Evolutionary conservation across 2,113 vertebrate genomes (phyloP).

Genomic region (Sisor rabdophorus): DNA sequence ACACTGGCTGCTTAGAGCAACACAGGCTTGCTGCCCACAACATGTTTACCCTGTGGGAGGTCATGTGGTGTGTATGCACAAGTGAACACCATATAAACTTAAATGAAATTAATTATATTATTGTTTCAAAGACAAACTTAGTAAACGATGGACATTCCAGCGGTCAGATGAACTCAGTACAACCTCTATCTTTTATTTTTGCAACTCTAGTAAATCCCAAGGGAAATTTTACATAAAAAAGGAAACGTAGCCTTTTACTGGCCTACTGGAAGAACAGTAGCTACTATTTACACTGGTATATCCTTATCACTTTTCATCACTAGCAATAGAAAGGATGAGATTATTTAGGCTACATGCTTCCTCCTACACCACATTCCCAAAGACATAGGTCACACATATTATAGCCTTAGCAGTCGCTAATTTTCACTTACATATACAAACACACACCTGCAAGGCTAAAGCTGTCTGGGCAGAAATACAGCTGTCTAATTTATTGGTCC

Average conservation of each 20-base stretch:
- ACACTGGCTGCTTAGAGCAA: slow-evolving; percentile 50
- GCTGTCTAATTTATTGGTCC: slow-evolving; percentile 71
- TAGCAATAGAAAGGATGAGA: slow-evolving; percentile 60
- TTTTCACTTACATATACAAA: slow-evolving; percentile 69
- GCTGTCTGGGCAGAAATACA: slow-evolving; percentile 69
- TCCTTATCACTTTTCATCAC: slow-evolving; percentile 57
- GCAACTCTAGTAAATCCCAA: slow-evolving; percentile 33
- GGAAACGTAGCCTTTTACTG: slow-evolving; percentile 42
- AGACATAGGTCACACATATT: slow-evolving; percentile 70
- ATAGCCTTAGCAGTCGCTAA: slow-evolving; percentile 61
- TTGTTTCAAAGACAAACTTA: slow-evolving; percentile 53
- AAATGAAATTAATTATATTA: slow-evolving; percentile 53
- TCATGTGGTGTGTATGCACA: slow-evolving; percentile 53
- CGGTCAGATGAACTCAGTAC: slow-evolving; percentile 59
- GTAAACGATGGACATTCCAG: slow-evolving; percentile 50
- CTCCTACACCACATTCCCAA: slow-evolving; percentile 66
- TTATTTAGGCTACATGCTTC: slow-evolving; percentile 73
- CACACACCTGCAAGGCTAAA: slow-evolving; percentile 74
- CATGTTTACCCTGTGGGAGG: slow-evolving; percentile 55
- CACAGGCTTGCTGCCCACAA: slow-evolving; percentile 44
- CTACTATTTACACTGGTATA: slow-evolving; percentile 32
- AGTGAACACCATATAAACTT: slow-evolving; percentile 46
- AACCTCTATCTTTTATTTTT: slow-evolving; percentile 59
- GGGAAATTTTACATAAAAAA: slow-evolving; percentile 45
- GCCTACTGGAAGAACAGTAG: slow-evolving; percentile 45